Base-by-base conservation (phyloP, 1,140 invertebrate species). In the Glomeris maerens region DNA sequence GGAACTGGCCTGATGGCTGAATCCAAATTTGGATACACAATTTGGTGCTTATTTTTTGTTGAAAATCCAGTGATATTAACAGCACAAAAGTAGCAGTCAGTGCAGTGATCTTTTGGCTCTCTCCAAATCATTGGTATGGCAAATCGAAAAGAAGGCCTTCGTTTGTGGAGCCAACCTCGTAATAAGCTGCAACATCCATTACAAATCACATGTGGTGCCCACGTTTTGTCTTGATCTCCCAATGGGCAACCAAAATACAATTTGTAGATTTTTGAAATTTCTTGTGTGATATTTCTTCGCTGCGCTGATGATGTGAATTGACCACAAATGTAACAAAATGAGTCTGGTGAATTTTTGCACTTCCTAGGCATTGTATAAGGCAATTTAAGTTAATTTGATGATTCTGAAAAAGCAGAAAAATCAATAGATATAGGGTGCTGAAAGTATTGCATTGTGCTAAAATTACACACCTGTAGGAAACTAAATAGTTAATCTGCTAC, bases 21-120 rank as follows among this genome's bases (percentile, higher is more conserved):
- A 7, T n/a, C n/a, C n/a, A 42, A 10, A 42, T 42, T 20, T 20
- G 41, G 20, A 42, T 42, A 42, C 7, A 5, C 7, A 20, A 42
- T 5, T 20, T 42, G n/a, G 5, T 42, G 31, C 23, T 42, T 42
- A 20, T 42, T 42, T 42, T 42, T 42, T 42, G 5, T 42, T 20
- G 7, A 7, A 42, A 42, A 42, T 7, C 41, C 41, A 20, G n/a
- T 20, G 5, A 42, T 20, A 42, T 42, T 42, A 48, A 39, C 27
- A 58, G 31, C n/a, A 36, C 57, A 59, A 25, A 59, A 59, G 41
- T 57, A 59, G 39, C 52, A 60, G 50, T 55, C 49, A 29, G 17
- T 27, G 10, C 26, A n/a, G 40, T 57, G 47, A 46, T 55, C 46
- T 42, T 22, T 53, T 1, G 49, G 53, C 49, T 55, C 52, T 29